These are phyloP conservation scores for Rhopilema esculentum DNA, from an alignment of 30 jellyfish, hydroid and myxozoan species.

Conservation along the genomic window DNA sequence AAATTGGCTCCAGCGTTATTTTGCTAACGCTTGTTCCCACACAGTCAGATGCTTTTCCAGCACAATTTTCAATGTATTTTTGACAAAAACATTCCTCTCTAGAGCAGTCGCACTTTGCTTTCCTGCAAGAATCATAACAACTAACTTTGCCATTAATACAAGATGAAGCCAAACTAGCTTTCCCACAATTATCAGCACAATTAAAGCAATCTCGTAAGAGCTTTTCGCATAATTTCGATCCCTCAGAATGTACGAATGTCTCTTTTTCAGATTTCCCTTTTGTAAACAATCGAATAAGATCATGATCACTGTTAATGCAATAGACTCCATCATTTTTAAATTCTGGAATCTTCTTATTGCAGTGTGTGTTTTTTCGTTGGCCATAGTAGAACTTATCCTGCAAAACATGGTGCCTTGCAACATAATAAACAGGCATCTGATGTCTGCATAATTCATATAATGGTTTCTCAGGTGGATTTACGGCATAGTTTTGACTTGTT, in stretches of 20 bases:
- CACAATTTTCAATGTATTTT: slow-evolving; percentile 25
- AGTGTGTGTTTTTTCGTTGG: background rate
- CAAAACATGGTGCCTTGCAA: slow-evolving; percentile 24
- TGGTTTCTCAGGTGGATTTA: background rate
- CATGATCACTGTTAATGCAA: slow-evolving; percentile 46
- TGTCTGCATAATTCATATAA: slow-evolving; percentile 16
- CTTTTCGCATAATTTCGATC: slow-evolving; percentile 8
- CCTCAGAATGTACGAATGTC: slow-evolving; percentile 10
- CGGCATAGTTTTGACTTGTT: slow-evolving; percentile 15
- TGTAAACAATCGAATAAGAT: slow-evolving; percentile 34
- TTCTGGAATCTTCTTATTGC: slow-evolving; percentile 17
- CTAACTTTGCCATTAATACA: background rate
- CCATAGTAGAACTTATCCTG: slow-evolving; percentile 19
- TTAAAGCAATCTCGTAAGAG: slow-evolving; percentile 30
- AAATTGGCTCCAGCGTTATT: slow-evolving; percentile 48
- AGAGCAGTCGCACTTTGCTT: slow-evolving; percentile 25
- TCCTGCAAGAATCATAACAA: slow-evolving; percentile 21
- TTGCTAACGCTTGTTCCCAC: slow-evolving; percentile 13
- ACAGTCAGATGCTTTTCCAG: slow-evolving; percentile 14
- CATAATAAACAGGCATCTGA: slow-evolving; percentile 39
- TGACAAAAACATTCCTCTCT: slow-evolving; percentile 31
- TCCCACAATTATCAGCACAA: slow-evolving; percentile 29
- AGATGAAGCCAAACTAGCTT: background rate
- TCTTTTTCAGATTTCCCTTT: background rate
- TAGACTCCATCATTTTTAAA: slow-evolving; percentile 14